phyloP scores from a whole-genome alignment of 2,888 invertebrate genomes.

The Abscondita cerata region DNA sequence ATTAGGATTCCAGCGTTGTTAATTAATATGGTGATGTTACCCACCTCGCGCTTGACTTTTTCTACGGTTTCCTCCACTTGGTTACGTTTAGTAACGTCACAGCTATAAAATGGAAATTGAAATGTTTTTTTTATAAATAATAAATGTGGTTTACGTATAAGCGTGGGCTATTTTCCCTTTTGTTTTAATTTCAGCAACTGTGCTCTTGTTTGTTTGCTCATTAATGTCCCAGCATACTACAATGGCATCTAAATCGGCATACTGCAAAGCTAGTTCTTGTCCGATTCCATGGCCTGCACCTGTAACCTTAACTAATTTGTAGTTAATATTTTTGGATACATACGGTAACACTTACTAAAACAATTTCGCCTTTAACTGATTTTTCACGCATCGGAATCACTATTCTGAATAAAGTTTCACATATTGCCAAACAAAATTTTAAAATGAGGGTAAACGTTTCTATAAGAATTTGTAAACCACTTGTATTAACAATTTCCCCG shows the following conservation, averaged over 20 bases:
- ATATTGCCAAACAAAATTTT: not conserved
- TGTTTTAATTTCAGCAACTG: conserved; percentile 53
- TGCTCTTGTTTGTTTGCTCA: conserved; percentile 71
- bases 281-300: conserved; percentile 89
- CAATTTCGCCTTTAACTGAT: conserved; percentile 73
- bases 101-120: conserved; percentile 61
- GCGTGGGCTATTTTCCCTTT: conserved; percentile 17
- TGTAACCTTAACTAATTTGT: too few relatives aligned
- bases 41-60: conserved; percentile 72
- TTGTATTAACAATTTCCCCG: too few relatives aligned
- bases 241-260: conserved; percentile 73
- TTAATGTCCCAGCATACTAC: conserved; percentile 83
- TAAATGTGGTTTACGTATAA: conserved; percentile 46
- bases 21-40: conserved; percentile 77
- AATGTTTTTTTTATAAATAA: too few relatives aligned
- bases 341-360: conserved; percentile 67
- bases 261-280: conserved; percentile 74
- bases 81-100: conserved; percentile 77
- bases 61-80: conserved; percentile 70
- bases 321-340: too few relatives aligned
- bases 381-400: conserved; percentile 36
- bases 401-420: conserved; percentile 7
- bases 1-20: conserved; percentile 92
- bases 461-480: too few relatives aligned
- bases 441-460: too few relatives aligned